Base-by-base conservation (phyloP, 2,113 vertebrate species). In the Cichladusa arquata region DNA sequence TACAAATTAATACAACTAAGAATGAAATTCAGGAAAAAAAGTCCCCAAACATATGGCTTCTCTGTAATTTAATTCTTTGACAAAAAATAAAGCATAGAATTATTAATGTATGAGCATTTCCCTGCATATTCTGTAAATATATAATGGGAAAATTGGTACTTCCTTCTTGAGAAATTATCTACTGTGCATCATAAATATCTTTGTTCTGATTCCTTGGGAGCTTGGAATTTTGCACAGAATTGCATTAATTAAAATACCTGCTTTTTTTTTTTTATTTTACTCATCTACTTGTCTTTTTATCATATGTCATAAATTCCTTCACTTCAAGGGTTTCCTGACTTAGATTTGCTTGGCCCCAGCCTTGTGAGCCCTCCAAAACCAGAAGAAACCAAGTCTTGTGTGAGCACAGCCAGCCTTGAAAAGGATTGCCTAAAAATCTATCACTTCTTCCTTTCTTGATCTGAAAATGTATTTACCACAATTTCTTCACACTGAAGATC, bases 201-300 rank as follows among this genome's bases (percentile, higher is more conserved):
- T 86, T 31, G 62, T 85, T 95, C 58, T 54, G 61, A 82, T 90
- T 95, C 92, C 81, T 89, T 74, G 60, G 34, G 62, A 96, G 70
- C 54, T 89, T 94, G 90, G 67, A 36, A 50, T 61, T 72, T 96
- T 87, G 38, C 54, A 71, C 31, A 92, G 81, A 87, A 91, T 90
- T 33, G 31, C 53, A 56, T 92, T 94, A 96, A 95, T 83, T 66
- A 96, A 88, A 96, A 94, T 70, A 81, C 54, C 73, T 86, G 53
- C 34, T 87, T 91, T 38, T 40, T 94, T 79, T 53, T 56, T 31
- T 77, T 96, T 40, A 81, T 82, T 96, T 96, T 94, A 48, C 90
- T 95, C 18, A 74, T 82, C 44, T 95, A 24, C 42, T 90, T 86
- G 47, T 56, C 12, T 34, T 91, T 85, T 88, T 92, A 79, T 83